Conservation (phyloP, 2,888 invertebrate genomes). For the Chesias legatella region DNA sequence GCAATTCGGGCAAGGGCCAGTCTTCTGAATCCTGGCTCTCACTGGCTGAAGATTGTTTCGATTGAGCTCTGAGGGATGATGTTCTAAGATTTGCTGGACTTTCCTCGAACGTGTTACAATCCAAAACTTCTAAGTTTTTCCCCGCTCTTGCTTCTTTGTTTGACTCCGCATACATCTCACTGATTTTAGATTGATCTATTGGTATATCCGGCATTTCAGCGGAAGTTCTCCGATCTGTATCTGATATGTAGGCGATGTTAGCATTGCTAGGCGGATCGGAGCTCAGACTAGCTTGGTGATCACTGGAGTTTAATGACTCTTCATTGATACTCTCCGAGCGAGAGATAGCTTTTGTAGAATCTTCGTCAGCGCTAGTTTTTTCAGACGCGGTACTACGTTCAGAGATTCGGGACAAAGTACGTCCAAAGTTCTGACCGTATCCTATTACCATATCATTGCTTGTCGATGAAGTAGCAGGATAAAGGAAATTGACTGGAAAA, state of each 20-base stretch:
- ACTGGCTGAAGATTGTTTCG: slow-evolving; percentile 70
- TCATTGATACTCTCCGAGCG: slow-evolving; percentile 92
- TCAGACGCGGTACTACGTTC: slow-evolving; percentile 94
- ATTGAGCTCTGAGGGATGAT: slow-evolving; percentile 47
- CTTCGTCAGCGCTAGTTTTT: slow-evolving; percentile 92
- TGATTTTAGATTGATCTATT: slow-evolving; percentile 84
- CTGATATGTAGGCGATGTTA: slow-evolving; percentile 87
- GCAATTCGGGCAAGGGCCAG: slow-evolving; percentile 88
- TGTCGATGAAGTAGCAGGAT: slow-evolving; percentile 83
- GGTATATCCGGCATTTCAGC: slow-evolving; percentile 93
- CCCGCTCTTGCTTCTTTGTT: slow-evolving; percentile 64
- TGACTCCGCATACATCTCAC: slow-evolving; percentile 79
- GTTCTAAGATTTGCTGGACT: slow-evolving; percentile 42
- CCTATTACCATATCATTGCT: slow-evolving; percentile 85
- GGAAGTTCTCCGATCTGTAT: slow-evolving; percentile 88
- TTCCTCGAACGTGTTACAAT: slow-evolving; percentile 48
- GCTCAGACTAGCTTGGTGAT: slow-evolving; percentile 91
- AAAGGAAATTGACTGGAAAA: slow-evolving; percentile 87
- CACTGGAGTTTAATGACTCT: slow-evolving; percentile 90
- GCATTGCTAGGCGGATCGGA: slow-evolving; percentile 91
- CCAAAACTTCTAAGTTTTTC: slow-evolving; percentile 43
- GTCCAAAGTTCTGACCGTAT: slow-evolving; percentile 87
- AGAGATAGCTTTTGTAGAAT: slow-evolving; percentile 91
- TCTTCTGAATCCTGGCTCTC: slow-evolving; percentile 88
- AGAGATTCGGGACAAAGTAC: slow-evolving; percentile 92